A percentile compares a stretch with the other conserved stretches of the same genome.
Evolutionary conservation across 2,888 invertebrate species (phyloP).

Genomic region (Byasa hedistus): DNA sequence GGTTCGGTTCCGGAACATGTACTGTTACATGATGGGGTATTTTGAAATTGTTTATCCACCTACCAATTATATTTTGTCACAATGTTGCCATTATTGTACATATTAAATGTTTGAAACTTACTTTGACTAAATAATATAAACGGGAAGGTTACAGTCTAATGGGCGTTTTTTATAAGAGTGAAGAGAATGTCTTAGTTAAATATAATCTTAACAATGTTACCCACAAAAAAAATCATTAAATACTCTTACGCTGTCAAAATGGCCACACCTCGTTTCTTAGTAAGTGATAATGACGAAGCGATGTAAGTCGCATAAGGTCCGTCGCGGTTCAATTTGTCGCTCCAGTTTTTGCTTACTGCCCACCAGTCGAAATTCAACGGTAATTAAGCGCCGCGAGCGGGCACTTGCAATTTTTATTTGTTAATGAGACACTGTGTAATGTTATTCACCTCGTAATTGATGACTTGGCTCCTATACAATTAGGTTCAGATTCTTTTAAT

Average conservation of each 20-base stretch:
- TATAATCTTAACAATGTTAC: background rate
- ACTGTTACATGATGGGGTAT: too few species aligned
- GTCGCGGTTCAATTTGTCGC: conserved; percentile 59
- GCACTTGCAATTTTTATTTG: conserved; percentile 43
- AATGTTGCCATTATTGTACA: too few species aligned
- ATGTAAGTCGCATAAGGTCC: conserved; percentile 30
- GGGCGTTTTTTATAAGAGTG: too few species aligned
- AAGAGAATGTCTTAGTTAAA: background rate
- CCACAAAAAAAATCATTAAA: background rate
- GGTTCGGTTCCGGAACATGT: too few species aligned
- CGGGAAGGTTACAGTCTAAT: too few species aligned
- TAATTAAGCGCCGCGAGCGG: conserved; percentile 57
- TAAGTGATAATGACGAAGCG: conserved; percentile 56
- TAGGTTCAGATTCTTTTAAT: conserved; percentile 11
- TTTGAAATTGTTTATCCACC: too few species aligned
- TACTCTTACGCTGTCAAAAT: conserved; percentile 6
- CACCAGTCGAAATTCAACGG: conserved; percentile 49
- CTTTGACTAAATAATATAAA: too few species aligned
- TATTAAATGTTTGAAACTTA: too few species aligned
- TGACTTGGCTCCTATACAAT: conserved; percentile 25
- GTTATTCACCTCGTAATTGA: background rate
- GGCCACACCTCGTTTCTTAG: conserved; percentile 35
- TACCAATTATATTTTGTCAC: too few species aligned
- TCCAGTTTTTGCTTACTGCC: conserved; percentile 52
- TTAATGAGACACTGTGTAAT: conserved; percentile 37